Evolutionary conservation across 1,140 invertebrate genomes (phyloP).

Genomic region (Eriosoma lanigerum): DNA sequence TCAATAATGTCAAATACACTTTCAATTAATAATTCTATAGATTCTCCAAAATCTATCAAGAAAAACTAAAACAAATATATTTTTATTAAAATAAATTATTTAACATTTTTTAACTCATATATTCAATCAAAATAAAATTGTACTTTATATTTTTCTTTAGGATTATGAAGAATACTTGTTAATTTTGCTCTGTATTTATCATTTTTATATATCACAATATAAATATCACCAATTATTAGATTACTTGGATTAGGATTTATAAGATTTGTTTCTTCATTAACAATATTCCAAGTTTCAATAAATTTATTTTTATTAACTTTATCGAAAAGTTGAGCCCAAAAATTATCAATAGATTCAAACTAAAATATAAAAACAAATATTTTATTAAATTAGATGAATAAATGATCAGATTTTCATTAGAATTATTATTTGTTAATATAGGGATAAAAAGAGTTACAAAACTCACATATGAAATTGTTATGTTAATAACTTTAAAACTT

Average conservation of each 20-base stretch:
- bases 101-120: too few relatives aligned
- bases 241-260: neutral
- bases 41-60: slow-evolving; percentile 80
- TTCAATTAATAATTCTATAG: slow-evolving; percentile 57
- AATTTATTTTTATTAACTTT: neutral
- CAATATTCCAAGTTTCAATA: neutral
- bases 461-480: slow-evolving; percentile 1
- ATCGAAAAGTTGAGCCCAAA: slow-evolving; percentile 52
- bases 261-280: neutral
- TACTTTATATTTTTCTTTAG: slow-evolving; percentile 8
- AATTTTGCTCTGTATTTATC: slow-evolving; percentile 19
- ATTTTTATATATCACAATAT: slow-evolving; percentile 12
- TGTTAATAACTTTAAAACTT: neutral
- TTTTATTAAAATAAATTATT: neutral
- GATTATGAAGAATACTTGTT: neutral
- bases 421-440: too few relatives aligned
- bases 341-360: slow-evolving; percentile 51
- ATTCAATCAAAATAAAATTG: neutral
- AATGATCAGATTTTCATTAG: too few relatives aligned
- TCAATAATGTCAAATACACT: slow-evolving; percentile 52
- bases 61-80: slow-evolving; percentile 60
- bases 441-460: too few relatives aligned
- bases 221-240: neutral
- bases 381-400: too few relatives aligned
- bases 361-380: slow-evolving; percentile 5